Base-by-base conservation (phyloP, 2,113 vertebrate species). In the Sarotherodon lohbergeri region DNA sequence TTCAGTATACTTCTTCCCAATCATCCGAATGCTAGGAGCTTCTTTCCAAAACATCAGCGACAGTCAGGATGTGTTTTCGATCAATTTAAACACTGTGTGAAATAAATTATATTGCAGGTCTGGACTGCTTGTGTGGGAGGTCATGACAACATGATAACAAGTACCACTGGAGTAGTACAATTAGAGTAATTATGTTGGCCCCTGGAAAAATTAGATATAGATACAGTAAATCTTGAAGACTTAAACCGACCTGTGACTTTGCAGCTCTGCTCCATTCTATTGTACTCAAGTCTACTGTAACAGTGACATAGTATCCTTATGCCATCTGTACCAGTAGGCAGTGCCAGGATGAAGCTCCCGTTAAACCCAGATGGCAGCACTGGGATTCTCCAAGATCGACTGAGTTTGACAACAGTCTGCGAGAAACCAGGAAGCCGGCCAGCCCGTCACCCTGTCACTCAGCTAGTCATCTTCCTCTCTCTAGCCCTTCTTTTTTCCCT, bases 331-430 rank as follows among this genome's bases (percentile, higher is more conserved):
- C 90, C 90, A 86, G 86, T 90, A 92, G 88, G 88, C 88, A 46
- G 83, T 46, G 84, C 83, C 87, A 80, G 76, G 61, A 88, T 36
- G 19, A 85, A 93, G 91, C 88, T 87, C 84, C 63, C 66, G 84
- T 89, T 91, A 91, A 92, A 57, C 91, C 88, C 91, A 91, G 90
- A 90, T 90, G 90, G 90, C 86, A 71, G 89, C 22, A 9, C 80
- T 86, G 93, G 91, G 92, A 94, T 89, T 90, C 80, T 93, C 91
- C 82, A 55, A 92, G 92, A 93, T 86, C 89, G 86, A 86, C 90
- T 86, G 93, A 94, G 92, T 94, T 95, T 92, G 92, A 91, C 86
- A 84, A 92, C 90, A 93, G 89, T 89, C 94, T 94, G 93, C 68
- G 86, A 92, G 86, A 39, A 88, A 92, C 89, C 71, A 89, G 89